A percentile compares a stretch with the other conserved stretches of the same genome.
Evolutionary conservation across 2,797 vertebrate genomes (phyloP).

Genomic region (Takifugu ocellatus): DNA sequence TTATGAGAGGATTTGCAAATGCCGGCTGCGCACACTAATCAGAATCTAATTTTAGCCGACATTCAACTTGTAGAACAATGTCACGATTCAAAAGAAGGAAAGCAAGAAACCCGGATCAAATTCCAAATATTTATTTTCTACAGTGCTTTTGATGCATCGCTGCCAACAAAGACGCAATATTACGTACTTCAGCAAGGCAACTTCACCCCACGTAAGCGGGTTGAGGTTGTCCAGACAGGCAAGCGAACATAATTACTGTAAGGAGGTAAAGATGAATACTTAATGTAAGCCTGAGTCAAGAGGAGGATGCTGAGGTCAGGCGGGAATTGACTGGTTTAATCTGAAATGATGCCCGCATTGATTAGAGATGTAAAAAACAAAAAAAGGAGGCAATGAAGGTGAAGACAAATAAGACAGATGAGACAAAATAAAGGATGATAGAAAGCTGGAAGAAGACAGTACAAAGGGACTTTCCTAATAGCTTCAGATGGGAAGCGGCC

Average conservation of each 20-base stretch:
- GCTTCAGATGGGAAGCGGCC: no score
- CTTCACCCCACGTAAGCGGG: slow-evolving; percentile 15
- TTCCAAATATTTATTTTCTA: slow-evolving; percentile 2
- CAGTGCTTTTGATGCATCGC: neutral
- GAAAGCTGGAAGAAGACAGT: neutral
- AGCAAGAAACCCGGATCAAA: slow-evolving; percentile 16
- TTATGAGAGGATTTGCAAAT: slow-evolving; percentile 47
- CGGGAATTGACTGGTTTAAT: slow-evolving; percentile 37
- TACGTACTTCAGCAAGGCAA: neutral
- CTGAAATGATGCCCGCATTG: slow-evolving; percentile 25
- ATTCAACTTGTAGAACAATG: slow-evolving; percentile 23
- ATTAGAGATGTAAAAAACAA: slow-evolving; percentile 26
- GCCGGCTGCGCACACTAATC: slow-evolving; percentile 42
- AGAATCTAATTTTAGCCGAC: slow-evolving; percentile 51
- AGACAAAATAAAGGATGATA: slow-evolving; percentile 3
- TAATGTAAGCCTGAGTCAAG: slow-evolving; percentile 38
- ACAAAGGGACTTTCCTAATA: no score
- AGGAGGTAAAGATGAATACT: slow-evolving; percentile 53
- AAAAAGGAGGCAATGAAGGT: slow-evolving; percentile 18
- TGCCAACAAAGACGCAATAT: neutral
- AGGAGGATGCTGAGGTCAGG: slow-evolving; percentile 44
- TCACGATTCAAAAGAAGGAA: slow-evolving; percentile 15
- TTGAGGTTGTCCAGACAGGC: slow-evolving; percentile 47
- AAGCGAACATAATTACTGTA: slow-evolving; percentile 52
- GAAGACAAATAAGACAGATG: no score